phyloP scores from a whole-genome alignment of 2,797 vertebrate genomes.

The Dromococcyx pavoninus region DNA sequence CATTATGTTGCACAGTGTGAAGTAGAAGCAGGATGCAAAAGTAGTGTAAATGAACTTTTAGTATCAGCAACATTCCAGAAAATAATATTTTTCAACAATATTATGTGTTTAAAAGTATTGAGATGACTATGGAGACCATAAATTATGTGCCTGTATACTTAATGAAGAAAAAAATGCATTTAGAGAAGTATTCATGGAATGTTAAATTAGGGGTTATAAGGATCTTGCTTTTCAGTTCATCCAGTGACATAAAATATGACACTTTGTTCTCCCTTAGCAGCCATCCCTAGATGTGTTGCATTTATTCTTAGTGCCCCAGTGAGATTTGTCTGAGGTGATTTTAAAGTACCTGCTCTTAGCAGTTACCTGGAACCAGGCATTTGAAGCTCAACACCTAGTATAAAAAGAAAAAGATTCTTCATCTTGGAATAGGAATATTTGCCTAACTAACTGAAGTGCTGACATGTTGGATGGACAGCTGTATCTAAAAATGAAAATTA shows the following conservation, averaged over 20 bases:
- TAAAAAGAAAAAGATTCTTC: neutral
- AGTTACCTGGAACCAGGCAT: neutral
- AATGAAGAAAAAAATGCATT: neutral
- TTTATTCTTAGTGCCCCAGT: neutral
- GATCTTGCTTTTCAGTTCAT: neutral
- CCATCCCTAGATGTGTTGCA: neutral
- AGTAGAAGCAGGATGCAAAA: neutral
- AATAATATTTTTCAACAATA: neutral
- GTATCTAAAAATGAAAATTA: neutral
- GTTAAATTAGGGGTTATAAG: neutral
- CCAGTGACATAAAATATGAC: neutral
- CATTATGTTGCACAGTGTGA: neutral
- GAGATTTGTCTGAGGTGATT: neutral
- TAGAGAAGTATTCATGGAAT: neutral
- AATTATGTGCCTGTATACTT: neutral
- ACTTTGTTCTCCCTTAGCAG: neutral
- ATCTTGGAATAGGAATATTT: neutral
- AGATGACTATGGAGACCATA: neutral
- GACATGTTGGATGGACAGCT: neutral
- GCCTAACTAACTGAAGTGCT: neutral
- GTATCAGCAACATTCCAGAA: neutral
- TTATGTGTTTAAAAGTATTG: neutral
- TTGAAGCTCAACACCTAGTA: neutral
- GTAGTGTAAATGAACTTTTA: neutral
- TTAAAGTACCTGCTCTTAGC: neutral